These are phyloP conservation scores for Spheniscus mendiculus DNA, from an alignment of 2,113 vertebrate species.

Conservation along the genomic window DNA sequence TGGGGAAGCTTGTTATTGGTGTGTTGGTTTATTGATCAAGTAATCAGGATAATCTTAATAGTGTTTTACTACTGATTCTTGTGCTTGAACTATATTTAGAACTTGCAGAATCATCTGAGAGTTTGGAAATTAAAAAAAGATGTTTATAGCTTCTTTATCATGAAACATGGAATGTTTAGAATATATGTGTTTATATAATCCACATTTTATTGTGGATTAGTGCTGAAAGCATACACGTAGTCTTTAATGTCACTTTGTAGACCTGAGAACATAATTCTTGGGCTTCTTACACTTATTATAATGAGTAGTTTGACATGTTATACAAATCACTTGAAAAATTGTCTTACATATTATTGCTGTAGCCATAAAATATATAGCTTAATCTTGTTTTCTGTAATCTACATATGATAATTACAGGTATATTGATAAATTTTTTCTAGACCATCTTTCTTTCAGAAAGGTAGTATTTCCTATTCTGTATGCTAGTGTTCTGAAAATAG, in stretches of 20 bases:
- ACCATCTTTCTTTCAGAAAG: background rate
- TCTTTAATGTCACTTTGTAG: background rate
- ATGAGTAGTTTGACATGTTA: background rate
- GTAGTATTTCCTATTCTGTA: background rate
- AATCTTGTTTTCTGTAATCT: slow-evolving; percentile 20
- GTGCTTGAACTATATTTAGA: background rate
- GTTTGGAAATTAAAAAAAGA: background rate
- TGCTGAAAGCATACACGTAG: background rate
- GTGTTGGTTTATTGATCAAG: background rate
- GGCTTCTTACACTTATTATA: background rate
- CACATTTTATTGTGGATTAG: background rate
- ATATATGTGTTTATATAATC: background rate
- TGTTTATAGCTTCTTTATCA: background rate
- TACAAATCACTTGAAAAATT: slow-evolving; percentile 5
- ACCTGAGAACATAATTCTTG: background rate
- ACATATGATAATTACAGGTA: slow-evolving; percentile 11
- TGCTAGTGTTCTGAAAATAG: background rate
- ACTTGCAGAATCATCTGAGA: background rate
- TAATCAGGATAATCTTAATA: background rate
- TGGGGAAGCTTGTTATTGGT: background rate
- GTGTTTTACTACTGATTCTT: background rate
- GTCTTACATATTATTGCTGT: background rate
- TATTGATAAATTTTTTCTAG: background rate
- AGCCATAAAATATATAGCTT: background rate
- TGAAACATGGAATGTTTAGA: background rate